These are phyloP conservation scores for Nettapus auritus DNA, from an alignment of 2,113 vertebrate genomes.

Conservation along the genomic window DNA sequence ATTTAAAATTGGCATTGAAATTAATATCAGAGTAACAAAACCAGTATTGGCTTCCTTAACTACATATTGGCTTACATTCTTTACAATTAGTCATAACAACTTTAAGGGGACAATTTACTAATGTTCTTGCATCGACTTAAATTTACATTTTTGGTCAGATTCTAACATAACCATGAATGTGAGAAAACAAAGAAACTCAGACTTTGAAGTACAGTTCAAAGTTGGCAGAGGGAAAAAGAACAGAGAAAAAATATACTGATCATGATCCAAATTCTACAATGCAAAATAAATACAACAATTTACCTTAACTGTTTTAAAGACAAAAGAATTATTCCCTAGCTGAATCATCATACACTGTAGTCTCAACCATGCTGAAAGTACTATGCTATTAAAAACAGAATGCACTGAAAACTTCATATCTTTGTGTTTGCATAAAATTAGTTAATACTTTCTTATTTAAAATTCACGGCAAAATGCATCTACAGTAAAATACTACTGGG, in stretches of 20 bases:
- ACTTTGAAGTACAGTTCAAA: background rate
- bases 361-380: background rate
- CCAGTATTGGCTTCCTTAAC: background rate
- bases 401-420: background rate
- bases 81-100: background rate
- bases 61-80: background rate
- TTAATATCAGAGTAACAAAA: background rate
- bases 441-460: background rate
- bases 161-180: background rate
- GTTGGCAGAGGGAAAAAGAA: background rate
- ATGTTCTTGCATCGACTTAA: slow-evolving; percentile 20
- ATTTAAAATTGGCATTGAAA: slow-evolving; percentile 29
- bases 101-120: slow-evolving; percentile 24
- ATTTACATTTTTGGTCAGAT: background rate
- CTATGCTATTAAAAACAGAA: background rate
- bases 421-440: background rate
- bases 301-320: background rate
- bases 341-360: background rate
- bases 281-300: background rate
- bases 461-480: background rate
- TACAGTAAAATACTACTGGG: background rate
- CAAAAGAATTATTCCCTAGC: background rate
- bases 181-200: background rate
- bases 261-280: background rate
- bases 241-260: background rate